phyloP scores from a whole-genome alignment of 2,113 vertebrate genomes.

The Hyla sarda region DNA sequence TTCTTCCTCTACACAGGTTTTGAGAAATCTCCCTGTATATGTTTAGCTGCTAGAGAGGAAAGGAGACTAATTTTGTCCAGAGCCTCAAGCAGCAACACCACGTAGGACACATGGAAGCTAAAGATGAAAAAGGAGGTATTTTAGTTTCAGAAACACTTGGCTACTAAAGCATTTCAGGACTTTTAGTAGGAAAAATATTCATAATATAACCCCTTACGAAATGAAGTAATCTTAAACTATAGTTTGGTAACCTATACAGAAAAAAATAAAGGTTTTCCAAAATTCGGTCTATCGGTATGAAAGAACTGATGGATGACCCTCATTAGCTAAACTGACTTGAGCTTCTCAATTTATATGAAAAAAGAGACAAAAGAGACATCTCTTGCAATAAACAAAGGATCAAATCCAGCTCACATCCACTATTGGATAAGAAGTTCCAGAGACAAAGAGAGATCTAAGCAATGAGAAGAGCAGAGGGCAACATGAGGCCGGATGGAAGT shows the following conservation, averaged over 20 bases:
- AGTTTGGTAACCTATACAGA: neutral
- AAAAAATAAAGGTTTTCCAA: neutral
- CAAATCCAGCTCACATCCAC: slow-evolving; percentile 48
- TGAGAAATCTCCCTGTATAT: no score
- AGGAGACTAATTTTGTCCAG: no score
- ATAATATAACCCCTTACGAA: no score
- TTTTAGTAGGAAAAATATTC: no score
- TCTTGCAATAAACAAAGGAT: slow-evolving; percentile 50
- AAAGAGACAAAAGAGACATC: slow-evolving; percentile 52
- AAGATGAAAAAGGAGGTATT: no score
- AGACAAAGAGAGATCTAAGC: slow-evolving; percentile 61
- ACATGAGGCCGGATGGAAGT: slow-evolving; percentile 58
- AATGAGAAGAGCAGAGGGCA: slow-evolving; percentile 54
- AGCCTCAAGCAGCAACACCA: no score
- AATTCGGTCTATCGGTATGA: neutral
- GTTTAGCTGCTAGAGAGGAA: no score
- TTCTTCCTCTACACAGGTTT: no score
- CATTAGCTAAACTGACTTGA: slow-evolving; percentile 33
- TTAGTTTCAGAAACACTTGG: no score
- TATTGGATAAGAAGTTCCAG: slow-evolving; percentile 58
- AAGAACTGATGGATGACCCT: slow-evolving; percentile 16
- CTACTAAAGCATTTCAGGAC: no score
- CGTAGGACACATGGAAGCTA: no score
- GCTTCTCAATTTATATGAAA: slow-evolving; percentile 24
- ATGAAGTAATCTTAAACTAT: no score